Evolutionary conservation across 2,113 vertebrate species (phyloP), one percentile per base, ranked within the genome.

Genomic region (Taurulus bubalis): DNA sequence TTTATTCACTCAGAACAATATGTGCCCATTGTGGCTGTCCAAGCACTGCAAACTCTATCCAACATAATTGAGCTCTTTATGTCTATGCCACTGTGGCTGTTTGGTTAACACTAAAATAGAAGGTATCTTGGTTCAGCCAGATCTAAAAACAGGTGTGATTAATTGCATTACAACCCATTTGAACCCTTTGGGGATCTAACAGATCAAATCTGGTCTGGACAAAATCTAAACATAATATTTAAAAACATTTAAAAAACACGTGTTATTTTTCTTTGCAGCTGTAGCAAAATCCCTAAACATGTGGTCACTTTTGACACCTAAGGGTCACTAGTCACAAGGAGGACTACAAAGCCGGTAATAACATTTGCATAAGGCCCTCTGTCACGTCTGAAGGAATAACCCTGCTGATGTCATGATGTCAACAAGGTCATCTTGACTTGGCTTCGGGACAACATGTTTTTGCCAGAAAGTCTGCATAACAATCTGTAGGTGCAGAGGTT

Each of bases 61-160:
- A 70, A 30, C 22, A 38, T 36, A 8, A 36, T 56, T 4, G 32
- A 18, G 8, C 12, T 11, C 30, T 38, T 26, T 26, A 24, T 10
- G 38, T 66, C 20, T 15, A 4, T 28, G 15, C 36, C 26, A 24
- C 26, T n/a, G 26, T 42, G 15, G 47, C 58, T 18, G 4, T 60
- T 42, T 68, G 36, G 71, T 72, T 73, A n/a, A 58, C 20, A 22
- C 28, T 47, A 10, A n/a, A n/a, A 62, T 38, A 70, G 4, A n/a
- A 8, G 3, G 8, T 16, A 28, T 38, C 32, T 38, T 58, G 15
- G 36, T 32, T 47, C n/a, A 58, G 34, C 62, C 24, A n/a, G 8
- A 42, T 18, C 3, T 18, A 8, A 22, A 9, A 8, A 51, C n/a
- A 67, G 62, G 22, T 71, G 18, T 12, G 15, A 58, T 24, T 8